These are phyloP conservation scores for Calameuta filiformis DNA, from an alignment of 2,888 invertebrate genomes.

Conservation along the genomic window DNA sequence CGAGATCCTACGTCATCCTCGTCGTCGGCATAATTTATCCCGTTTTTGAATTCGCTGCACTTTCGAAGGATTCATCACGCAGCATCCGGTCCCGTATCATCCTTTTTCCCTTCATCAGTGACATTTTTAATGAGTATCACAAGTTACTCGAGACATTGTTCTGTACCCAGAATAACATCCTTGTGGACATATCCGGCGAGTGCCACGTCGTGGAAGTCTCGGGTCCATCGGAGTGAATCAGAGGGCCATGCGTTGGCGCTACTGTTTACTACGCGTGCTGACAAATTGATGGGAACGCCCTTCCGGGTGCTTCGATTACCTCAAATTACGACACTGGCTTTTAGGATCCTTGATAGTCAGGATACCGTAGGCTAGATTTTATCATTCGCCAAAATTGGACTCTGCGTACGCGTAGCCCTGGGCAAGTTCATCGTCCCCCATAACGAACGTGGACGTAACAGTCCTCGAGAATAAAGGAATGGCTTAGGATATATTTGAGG, in stretches of 20 bases:
- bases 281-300: conserved; percentile 36
- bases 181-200: neutral
- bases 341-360: neutral
- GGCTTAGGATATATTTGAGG: neutral
- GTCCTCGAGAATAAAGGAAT: neutral
- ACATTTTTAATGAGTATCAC: neutral
- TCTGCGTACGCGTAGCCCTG: neutral
- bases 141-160: neutral
- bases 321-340: neutral
- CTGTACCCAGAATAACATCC: neutral
- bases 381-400: neutral
- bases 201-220: neutral
- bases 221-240: neutral
- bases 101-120: neutral
- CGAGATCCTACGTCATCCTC: neutral
- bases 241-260: conserved; percentile 4
- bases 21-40: neutral
- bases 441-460: neutral
- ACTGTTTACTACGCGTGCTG: conserved; percentile 33
- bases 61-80: neutral
- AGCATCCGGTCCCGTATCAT: neutral
- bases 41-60: neutral
- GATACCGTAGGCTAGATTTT: neutral
- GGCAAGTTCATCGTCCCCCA: neutral
- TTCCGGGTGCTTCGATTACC: conserved; percentile 26